Percentiles rank a stretch among this genome's conserved stretches.
phyloP scores from a whole-genome alignment of 2,797 vertebrate species.

The Melopsittacus undulatus region DNA sequence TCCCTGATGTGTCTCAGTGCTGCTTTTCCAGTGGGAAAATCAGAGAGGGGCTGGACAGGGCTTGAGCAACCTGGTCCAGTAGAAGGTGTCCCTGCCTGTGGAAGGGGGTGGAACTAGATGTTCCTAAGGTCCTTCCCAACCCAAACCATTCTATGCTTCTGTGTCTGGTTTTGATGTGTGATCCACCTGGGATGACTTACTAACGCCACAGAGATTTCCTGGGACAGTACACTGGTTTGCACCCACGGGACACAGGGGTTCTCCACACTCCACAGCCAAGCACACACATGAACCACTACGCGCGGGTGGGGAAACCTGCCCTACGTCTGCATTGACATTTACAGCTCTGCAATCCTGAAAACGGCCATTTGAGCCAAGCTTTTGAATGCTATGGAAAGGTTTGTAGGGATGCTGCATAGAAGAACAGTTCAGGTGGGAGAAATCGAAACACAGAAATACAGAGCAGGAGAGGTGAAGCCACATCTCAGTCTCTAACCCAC shows the following conservation, averaged over 20 bases:
- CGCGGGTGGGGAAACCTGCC: rapidly evolving
- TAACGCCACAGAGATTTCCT: rapidly evolving
- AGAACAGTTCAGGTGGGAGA: background rate
- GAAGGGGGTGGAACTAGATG: background rate
- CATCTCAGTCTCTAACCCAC: background rate
- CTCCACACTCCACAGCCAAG: background rate
- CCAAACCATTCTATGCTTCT: background rate
- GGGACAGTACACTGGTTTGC: rapidly evolving
- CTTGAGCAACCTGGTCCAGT: background rate
- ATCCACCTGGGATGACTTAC: background rate
- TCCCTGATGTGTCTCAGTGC: background rate
- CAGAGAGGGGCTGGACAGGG: background rate
- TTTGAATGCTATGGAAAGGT: rapidly evolving
- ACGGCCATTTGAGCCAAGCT: background rate
- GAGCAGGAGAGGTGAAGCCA: background rate
- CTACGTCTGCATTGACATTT: rapidly evolving
- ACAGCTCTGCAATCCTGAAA: background rate
- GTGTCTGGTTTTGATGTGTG: background rate
- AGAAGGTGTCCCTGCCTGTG: background rate
- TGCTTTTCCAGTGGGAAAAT: background rate
- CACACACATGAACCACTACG: rapidly evolving
- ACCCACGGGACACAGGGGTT: background rate
- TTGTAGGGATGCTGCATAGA: background rate
- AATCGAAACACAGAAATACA: background rate
- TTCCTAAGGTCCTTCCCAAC: background rate